Conservation (phyloP, 2,888 invertebrate species). For the Papilio demoleus region DNA sequence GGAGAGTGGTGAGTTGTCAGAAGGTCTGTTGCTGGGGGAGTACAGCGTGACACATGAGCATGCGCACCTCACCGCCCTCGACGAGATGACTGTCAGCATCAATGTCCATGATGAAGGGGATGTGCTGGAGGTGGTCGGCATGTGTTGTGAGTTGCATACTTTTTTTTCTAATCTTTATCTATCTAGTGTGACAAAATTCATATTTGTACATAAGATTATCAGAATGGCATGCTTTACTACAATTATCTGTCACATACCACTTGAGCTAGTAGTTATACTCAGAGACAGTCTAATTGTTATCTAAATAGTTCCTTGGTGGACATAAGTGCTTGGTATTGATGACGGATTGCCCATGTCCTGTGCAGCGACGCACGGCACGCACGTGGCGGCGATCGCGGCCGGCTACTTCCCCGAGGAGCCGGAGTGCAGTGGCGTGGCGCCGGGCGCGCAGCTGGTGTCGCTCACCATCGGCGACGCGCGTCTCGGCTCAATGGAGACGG, state of each 20-base stretch:
- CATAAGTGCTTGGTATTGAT: no score
- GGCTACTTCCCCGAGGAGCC: slow-evolving; percentile 94
- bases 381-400: slow-evolving; percentile 98
- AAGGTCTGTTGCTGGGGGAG: slow-evolving; percentile 90
- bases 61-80: slow-evolving; percentile 88
- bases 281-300: no score
- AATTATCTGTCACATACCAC: no score
- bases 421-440: slow-evolving; percentile 96
- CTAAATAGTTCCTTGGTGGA: no score
- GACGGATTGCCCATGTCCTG: not conserved
- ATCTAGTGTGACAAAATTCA: no score
- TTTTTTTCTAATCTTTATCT: no score
- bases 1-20: slow-evolving; percentile 90
- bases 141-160: slow-evolving; percentile 90
- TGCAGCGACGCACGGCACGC: slow-evolving; percentile 97
- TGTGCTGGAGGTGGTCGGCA: slow-evolving; percentile 95
- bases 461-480: slow-evolving; percentile 97
- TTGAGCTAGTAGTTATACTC: no score
- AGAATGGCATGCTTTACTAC: no score
- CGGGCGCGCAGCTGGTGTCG: slow-evolving; percentile 97
- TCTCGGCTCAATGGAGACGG: slow-evolving; percentile 97
- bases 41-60: slow-evolving; percentile 92
- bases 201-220: no score
- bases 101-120: slow-evolving; percentile 97
- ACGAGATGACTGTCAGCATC: slow-evolving; percentile 93